Evolutionary conservation across 2,113 vertebrate species (phyloP).

Genomic region (Microcebus griseorufus): DNA sequence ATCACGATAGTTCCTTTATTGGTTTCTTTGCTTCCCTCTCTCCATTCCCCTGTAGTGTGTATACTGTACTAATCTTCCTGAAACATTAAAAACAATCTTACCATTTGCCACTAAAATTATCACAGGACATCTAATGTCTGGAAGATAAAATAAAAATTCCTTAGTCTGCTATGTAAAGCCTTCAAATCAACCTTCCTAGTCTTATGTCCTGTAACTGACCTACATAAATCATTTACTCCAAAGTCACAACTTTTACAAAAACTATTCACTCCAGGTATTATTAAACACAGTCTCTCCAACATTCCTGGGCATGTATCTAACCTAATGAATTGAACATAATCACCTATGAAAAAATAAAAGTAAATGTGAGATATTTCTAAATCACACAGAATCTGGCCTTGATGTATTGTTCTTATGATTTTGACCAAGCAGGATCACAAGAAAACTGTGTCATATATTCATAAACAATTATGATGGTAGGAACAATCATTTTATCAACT

Average conservation of each 20-base stretch:
- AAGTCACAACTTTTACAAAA: not conserved
- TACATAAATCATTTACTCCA: not conserved
- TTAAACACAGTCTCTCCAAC: not conserved
- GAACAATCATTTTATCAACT: not conserved
- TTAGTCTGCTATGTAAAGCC: not conserved
- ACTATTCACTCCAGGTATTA: not conserved
- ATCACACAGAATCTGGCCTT: not conserved
- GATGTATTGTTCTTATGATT: not conserved
- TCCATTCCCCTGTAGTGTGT: not conserved
- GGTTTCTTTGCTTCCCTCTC: not conserved
- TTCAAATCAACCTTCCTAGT: constrained; percentile 10
- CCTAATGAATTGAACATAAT: not conserved
- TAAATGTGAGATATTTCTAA: constrained; percentile 13
- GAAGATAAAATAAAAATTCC: not conserved
- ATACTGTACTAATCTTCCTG: not conserved
- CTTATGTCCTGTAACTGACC: not conserved
- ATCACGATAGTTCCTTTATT: not conserved
- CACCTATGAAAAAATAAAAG: not conserved
- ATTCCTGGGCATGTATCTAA: not conserved
- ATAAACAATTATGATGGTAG: constrained; percentile 2
- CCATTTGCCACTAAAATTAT: not conserved
- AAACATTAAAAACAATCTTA: constrained; percentile 6
- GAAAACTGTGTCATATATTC: not conserved
- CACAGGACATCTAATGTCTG: not conserved
- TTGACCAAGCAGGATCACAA: not conserved